A percentile compares a stretch with the other conserved stretches of the same genome.
Evolutionary conservation across 2,888 invertebrate genomes (phyloP).

Genomic region (Synergus umbraculus): DNA sequence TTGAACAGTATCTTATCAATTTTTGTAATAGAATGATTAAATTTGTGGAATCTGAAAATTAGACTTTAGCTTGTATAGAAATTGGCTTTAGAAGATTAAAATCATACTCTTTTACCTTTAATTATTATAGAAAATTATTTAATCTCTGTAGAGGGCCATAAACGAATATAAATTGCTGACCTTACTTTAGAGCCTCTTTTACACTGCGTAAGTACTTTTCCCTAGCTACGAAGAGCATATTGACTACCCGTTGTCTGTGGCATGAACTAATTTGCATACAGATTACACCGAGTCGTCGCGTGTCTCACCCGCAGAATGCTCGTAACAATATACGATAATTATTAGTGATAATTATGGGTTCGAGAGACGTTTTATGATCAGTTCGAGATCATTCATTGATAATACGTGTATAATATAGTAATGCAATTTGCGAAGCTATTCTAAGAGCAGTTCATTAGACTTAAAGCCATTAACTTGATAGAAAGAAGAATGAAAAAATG

Average conservation of each 20-base stretch:
- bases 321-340: slow-evolving; percentile 38
- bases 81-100: not conserved
- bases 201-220: not conserved
- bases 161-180: no score
- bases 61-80: not conserved
- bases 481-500: no score
- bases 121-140: no score
- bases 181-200: not conserved
- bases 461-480: not conserved
- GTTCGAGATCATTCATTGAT: slow-evolving; percentile 24
- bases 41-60: not conserved
- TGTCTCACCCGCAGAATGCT: slow-evolving; percentile 18
- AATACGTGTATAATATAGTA: not conserved
- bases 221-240: not conserved
- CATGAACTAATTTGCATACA: slow-evolving; percentile 35
- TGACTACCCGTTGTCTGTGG: slow-evolving; percentile 8
- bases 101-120: not conserved
- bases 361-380: slow-evolving; percentile 10
- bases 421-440: slow-evolving; percentile 18
- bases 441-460: not conserved
- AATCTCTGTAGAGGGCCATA: no score
- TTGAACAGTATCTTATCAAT: not conserved
- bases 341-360: slow-evolving; percentile 38
- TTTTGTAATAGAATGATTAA: not conserved
- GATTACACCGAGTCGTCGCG: slow-evolving; percentile 35